These are phyloP conservation scores for Atlantisia rogersi DNA, from an alignment of 2,113 vertebrate genomes.

Conservation along the genomic window DNA sequence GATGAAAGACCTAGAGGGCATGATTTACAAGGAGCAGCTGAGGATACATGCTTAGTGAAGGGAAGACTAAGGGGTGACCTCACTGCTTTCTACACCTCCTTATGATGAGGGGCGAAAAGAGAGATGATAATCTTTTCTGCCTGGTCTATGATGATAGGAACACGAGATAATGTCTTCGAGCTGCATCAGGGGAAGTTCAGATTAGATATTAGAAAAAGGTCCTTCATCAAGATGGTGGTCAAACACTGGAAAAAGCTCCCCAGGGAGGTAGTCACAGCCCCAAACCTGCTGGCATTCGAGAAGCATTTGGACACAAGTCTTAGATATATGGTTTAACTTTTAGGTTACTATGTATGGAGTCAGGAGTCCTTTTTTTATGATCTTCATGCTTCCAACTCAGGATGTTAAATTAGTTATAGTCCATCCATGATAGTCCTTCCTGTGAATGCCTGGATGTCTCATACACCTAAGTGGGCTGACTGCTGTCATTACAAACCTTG, in stretches of 20 bases:
- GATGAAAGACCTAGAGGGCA: neutral
- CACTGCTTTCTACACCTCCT: neutral
- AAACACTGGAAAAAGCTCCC: neutral
- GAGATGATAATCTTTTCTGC: neutral
- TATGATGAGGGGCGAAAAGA: rapidly evolving
- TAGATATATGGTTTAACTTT: neutral
- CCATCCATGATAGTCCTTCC: neutral
- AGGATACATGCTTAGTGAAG: neutral
- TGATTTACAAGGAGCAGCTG: neutral
- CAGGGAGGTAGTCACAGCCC: neutral
- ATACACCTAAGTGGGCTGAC: neutral
- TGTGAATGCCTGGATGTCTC: neutral
- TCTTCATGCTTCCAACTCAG: neutral
- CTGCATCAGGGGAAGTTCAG: neutral
- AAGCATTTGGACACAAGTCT: neutral
- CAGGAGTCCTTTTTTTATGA: neutral
- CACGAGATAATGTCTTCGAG: neutral
- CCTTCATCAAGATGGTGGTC: neutral
- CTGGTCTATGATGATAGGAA: neutral
- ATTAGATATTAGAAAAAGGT: neutral
- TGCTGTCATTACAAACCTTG: neutral
- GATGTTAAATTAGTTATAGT: neutral
- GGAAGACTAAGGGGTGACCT: neutral
- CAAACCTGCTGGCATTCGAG: neutral
- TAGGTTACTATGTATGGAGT: neutral